Base-by-base conservation (phyloP, 2,888 invertebrate genomes). In the Linyphia triangularis region DNA sequence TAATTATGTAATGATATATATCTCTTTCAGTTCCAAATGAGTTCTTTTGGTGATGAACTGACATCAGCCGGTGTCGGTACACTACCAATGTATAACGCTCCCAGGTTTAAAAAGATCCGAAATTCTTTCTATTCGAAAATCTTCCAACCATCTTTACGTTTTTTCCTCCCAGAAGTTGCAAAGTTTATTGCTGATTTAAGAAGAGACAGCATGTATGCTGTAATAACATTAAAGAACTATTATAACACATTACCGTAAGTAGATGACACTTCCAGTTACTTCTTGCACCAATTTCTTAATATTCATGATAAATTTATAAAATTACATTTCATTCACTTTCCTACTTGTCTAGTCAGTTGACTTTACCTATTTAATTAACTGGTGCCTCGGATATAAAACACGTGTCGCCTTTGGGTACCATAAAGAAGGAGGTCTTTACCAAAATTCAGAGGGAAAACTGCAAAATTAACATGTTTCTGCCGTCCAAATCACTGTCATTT, bases 241-340 rank as follows among this genome's bases (percentile, higher is more conserved):
- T 75, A 81, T 9, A 43, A 67, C 10, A 37, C 51, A n/a, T 24
- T 86, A 6, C 86, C 86, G 86, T 86, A 73, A 86, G 86, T 81
- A 33, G 10, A 13, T n/a, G n/a, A n/a, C n/a, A n/a, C n/a, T n/a
- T n/a, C n/a, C n/a, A n/a, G n/a, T n/a, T n/a, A n/a, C n/a, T n/a
- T n/a, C n/a, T n/a, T n/a, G n/a, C n/a, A n/a, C n/a, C n/a, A n/a
- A n/a, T n/a, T n/a, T n/a, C n/a, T n/a, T n/a, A n/a, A n/a, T n/a
- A n/a, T n/a, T n/a, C n/a, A n/a, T n/a, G n/a, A n/a, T n/a, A n/a
- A n/a, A n/a, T n/a, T n/a, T n/a, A n/a, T n/a, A n/a, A n/a, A n/a
- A n/a, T n/a, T n/a, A n/a, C n/a, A n/a, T n/a, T n/a, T n/a, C n/a
- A n/a, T n/a, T n/a, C n/a, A n/a, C n/a, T n/a, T n/a, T n/a, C n/a